A percentile compares a stretch with the other conserved stretches of the same genome.
These are phyloP conservation scores for Antennarius striatus DNA, from an alignment of 2,113 vertebrate species.

Conservation along the genomic window DNA sequence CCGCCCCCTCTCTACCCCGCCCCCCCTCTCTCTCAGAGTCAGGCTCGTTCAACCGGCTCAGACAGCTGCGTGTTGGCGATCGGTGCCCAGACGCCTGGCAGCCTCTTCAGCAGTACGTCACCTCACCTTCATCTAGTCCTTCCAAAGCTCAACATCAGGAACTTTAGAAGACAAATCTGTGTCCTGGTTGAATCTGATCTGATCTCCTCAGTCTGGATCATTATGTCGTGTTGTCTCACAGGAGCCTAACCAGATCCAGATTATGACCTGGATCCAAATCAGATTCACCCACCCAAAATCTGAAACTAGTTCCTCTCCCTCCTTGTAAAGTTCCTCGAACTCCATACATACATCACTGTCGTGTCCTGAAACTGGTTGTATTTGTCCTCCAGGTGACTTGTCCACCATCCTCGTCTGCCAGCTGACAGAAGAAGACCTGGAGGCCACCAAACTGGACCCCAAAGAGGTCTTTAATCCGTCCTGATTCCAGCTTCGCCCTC, in stretches of 20 bases:
- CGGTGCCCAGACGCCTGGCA: slow-evolving; percentile 80
- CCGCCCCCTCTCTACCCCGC: background rate
- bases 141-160: no score
- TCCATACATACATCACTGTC: background rate
- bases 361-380: background rate
- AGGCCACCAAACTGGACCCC: slow-evolving; percentile 90
- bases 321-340: no score
- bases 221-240: no score
- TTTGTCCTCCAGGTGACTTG: slow-evolving; percentile 50
- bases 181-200: no score
- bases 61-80: slow-evolving; percentile 80
- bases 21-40: slow-evolving; percentile 31
- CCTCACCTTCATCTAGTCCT: no score
- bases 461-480: slow-evolving; percentile 80
- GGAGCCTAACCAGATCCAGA: no score
- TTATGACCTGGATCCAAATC: no score
- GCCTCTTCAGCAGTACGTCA: slow-evolving; percentile 84
- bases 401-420: slow-evolving; percentile 82
- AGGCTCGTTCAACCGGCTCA: slow-evolving; percentile 79
- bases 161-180: no score
- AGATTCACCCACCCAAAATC: no score
- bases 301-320: no score
- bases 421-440: slow-evolving; percentile 92
- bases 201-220: no score
- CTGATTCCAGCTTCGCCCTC: background rate